These are phyloP conservation scores for Orbicella faveolata DNA, from an alignment of 64 coral and sea anemone genomes.

Conservation along the genomic window DNA sequence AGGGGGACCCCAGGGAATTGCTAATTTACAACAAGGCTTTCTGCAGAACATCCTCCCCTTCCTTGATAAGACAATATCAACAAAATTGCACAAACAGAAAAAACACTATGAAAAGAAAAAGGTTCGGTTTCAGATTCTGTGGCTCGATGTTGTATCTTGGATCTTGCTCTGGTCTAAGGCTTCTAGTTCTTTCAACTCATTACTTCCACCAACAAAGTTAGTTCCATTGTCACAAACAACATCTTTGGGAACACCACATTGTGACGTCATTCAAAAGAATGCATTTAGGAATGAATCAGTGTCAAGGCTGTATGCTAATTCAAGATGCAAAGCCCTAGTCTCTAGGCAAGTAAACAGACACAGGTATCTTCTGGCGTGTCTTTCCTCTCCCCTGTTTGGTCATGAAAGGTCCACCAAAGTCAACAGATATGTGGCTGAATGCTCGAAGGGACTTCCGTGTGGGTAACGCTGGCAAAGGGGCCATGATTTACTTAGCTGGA, in stretches of 20 bases:
- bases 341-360: conserved; percentile 35
- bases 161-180: neutral
- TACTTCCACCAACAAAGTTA: conserved; percentile 44
- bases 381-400: conserved; percentile 24
- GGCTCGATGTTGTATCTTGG: neutral
- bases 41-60: too few relatives aligned
- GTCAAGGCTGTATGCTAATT: conserved; percentile 28
- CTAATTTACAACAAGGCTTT: too few relatives aligned
- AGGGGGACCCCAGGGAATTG: too few relatives aligned
- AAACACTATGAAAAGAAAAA: too few relatives aligned
- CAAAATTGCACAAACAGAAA: too few relatives aligned
- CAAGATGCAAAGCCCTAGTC: conserved; percentile 31
- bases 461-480: conserved; percentile 28
- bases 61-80: too few relatives aligned
- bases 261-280: conserved; percentile 27
- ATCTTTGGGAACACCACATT: conserved; percentile 26
- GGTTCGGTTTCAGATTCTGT: too few relatives aligned
- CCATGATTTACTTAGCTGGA: conserved; percentile 58
- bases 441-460: conserved; percentile 38
- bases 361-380: conserved; percentile 16
- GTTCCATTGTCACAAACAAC: conserved; percentile 41
- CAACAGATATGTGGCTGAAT: conserved; percentile 44
- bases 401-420: conserved; percentile 33
- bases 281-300: conserved; percentile 42
- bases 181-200: conserved; percentile 35